Evolutionary conservation across 2,888 invertebrate genomes (phyloP), one percentile per base, ranked within the genome.

Genomic region (Orthosia gothica): DNA sequence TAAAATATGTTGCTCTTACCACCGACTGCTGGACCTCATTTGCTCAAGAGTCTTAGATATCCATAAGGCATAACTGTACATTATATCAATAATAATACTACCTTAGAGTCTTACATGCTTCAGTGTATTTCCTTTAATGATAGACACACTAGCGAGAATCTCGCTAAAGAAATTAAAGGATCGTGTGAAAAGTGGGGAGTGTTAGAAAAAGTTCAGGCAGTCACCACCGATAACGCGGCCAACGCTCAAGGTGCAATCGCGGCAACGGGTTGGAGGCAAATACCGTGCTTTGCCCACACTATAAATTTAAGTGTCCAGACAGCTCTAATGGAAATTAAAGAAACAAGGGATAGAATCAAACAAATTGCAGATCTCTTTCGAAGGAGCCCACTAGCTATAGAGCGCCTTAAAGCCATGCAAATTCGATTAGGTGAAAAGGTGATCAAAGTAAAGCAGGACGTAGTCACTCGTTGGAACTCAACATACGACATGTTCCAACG

Each of bases 11-110:
- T 23, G 57, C 57, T 26, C 16, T 57, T 26, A 16, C 57, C 26
- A 57, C 57, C 57, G 26, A 57, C 57, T 26, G 26, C 23, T 57
- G 57, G 57, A 57, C 57, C 26, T 57, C 57, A 26, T 26, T 57
- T 26, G 23, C 26, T 57, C 57, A 57, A 18, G 57, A 57, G 26
- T 57, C 57, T 4, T 55, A 55, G 15, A 55, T 23, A 55, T 13
- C 55, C 15, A 20, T 55, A 55, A 55, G n/a, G n/a, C n/a, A n/a
- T n/a, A n/a, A n/a, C 55, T 23, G 55, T 55, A 23, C 20, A 55
- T 7, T 55, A 55, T 23, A 15, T 55, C 3, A 15, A 15, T 55
- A 23, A 55, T 15, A 23, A 55, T 15, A 55, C 55, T 3, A 55
- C 55, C 20, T 7, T 20, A 55, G 5, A 26, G 26, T 26, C 26